phyloP scores from a whole-genome alignment of 2,888 invertebrate species.

The Linnaemya tessellans region DNA sequence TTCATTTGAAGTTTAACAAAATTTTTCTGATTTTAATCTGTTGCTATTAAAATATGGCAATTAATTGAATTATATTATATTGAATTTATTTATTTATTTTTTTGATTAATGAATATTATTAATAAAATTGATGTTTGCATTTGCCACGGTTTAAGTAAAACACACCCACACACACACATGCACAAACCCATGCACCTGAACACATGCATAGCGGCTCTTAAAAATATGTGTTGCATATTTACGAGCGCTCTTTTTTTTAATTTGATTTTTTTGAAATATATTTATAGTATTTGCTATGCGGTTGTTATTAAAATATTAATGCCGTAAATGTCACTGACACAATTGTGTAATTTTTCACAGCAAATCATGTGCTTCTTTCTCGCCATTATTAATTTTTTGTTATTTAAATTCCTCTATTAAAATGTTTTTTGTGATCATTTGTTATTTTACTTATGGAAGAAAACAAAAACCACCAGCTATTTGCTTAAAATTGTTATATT shows the following conservation, averaged over 20 bases:
- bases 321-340: constrained; percentile 64
- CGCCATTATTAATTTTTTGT: neutral
- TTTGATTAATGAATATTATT: constrained; percentile 42
- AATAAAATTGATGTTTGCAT: constrained; percentile 36
- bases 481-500: constrained; percentile 4
- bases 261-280: constrained; percentile 4
- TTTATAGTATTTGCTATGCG: constrained; percentile 56
- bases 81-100: constrained; percentile 5
- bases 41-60: constrained; percentile 1
- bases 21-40: neutral
- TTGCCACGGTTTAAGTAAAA: constrained; percentile 19
- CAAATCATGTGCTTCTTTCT: constrained; percentile 30
- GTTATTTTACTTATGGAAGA: neutral
- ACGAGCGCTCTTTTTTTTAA: constrained; percentile 12
- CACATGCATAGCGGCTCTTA: neutral
- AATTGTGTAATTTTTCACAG: constrained; percentile 57
- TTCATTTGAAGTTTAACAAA: neutral
- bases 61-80: constrained; percentile 41
- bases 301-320: constrained; percentile 63
- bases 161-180: neutral
- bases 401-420: neutral
- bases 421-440: neutral
- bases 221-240: constrained; percentile 9
- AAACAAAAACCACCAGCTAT: neutral
- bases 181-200: neutral